These are phyloP conservation scores for Oreocharis arfaki DNA, from an alignment of 2,113 vertebrate species.

Conservation along the genomic window DNA sequence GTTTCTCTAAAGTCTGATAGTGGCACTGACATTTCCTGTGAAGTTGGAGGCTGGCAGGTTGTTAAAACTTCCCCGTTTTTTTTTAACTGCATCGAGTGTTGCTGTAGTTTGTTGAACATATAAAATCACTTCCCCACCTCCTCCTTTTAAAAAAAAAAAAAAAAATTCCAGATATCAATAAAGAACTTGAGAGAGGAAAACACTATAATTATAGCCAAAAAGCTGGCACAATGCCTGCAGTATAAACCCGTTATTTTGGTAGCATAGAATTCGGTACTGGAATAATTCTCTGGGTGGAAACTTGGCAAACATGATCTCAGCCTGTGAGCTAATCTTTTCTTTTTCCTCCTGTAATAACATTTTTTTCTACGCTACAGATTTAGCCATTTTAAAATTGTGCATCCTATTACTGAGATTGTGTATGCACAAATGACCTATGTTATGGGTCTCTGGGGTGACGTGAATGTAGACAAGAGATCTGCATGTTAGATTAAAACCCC, in stretches of 20 bases:
- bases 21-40: constrained; percentile 62
- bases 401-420: constrained; percentile 59
- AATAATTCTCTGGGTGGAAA: constrained; percentile 69
- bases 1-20: constrained; percentile 51
- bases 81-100: constrained; percentile 32
- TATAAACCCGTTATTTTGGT: constrained; percentile 64
- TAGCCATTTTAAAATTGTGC: constrained; percentile 54
- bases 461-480: constrained; percentile 65
- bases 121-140: constrained; percentile 32
- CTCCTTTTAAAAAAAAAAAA: background rate
- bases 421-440: constrained; percentile 64
- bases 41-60: constrained; percentile 64
- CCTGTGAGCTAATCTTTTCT: constrained; percentile 55
- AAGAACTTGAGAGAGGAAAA: constrained; percentile 59
- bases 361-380: constrained; percentile 38
- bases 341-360: constrained; percentile 51
- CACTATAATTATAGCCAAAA: constrained; percentile 67
- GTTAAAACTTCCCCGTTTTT: constrained; percentile 43
- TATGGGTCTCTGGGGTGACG: constrained; percentile 56
- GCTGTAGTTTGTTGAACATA: constrained; percentile 42
- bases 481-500: constrained; percentile 66
- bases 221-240: constrained; percentile 56
- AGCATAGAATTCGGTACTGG: constrained; percentile 51
- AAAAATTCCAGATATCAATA: constrained; percentile 46
- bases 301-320: constrained; percentile 62